Percentiles rank a stretch among this genome's conserved stretches.
Conservation (phyloP, 2,888 invertebrate species). For the Thalpophila matura region DNA sequence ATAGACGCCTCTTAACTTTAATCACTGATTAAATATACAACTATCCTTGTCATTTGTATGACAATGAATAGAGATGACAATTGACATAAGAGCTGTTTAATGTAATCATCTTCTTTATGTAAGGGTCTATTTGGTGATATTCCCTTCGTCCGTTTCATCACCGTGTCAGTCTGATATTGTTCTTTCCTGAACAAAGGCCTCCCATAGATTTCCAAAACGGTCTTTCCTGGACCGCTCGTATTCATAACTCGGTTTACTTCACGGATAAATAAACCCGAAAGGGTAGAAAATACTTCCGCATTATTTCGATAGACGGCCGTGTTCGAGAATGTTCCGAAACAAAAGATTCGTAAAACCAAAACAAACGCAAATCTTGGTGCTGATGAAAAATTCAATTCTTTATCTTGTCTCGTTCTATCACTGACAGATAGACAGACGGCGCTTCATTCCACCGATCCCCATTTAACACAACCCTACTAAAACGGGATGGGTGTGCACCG, state of each 20-base stretch:
- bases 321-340: not conserved
- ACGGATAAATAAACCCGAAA: not conserved
- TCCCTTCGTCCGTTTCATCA: too few relatives aligned
- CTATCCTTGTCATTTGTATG: too few relatives aligned
- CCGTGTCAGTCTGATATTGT: too few relatives aligned
- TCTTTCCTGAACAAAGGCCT: too few relatives aligned
- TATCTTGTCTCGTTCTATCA: conserved; percentile 17
- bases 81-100: too few relatives aligned
- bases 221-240: too few relatives aligned
- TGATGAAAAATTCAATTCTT: conserved; percentile 50
- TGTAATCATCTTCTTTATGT: too few relatives aligned
- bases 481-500: conserved; percentile 51
- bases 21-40: too few relatives aligned
- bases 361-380: conserved; percentile 31
- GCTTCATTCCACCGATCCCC: not conserved
- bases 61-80: too few relatives aligned
- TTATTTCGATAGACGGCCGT: conserved; percentile 5
- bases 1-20: too few relatives aligned
- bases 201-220: too few relatives aligned
- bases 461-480: conserved; percentile 44
- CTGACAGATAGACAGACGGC: conserved; percentile 14
- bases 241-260: not conserved
- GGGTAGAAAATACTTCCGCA: not conserved
- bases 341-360: not conserved
- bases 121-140: too few relatives aligned